Evolutionary conservation across 2,797 vertebrate genomes (phyloP).

Genomic region (Anas georgica): DNA sequence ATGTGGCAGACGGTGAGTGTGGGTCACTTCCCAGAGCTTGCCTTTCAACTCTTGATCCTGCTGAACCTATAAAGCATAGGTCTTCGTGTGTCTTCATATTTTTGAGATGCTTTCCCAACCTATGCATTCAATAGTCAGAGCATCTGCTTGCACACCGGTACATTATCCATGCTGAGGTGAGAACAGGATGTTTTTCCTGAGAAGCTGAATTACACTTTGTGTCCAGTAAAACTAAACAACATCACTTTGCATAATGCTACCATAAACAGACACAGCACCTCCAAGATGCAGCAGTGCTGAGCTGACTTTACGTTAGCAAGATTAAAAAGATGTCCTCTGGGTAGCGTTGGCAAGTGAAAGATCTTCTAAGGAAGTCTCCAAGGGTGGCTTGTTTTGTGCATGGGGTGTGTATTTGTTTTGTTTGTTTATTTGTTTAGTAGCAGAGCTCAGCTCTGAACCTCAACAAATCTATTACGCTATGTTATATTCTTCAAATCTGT

Average conservation of each 20-base stretch:
- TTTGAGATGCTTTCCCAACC: neutral
- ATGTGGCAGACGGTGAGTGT: constrained; percentile 91
- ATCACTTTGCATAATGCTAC: neutral
- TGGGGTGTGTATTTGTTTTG: neutral
- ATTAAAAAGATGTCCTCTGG: neutral
- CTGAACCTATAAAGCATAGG: neutral
- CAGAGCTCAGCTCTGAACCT: neutral
- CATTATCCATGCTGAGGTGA: neutral
- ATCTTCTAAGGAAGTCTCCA: neutral
- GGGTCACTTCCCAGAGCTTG: neutral
- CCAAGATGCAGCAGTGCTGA: neutral
- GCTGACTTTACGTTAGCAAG: neutral
- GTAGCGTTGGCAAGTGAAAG: neutral
- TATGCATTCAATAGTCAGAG: neutral
- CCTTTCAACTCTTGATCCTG: neutral
- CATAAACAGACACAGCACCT: neutral
- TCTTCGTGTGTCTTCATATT: neutral
- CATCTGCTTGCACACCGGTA: neutral
- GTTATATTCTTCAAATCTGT: neutral
- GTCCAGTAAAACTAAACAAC: neutral
- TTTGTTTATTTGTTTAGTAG: neutral
- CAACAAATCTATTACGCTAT: neutral
- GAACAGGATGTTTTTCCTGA: neutral
- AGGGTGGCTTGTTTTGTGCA: neutral
- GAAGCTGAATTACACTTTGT: neutral